phyloP scores from a whole-genome alignment of 2,113 vertebrate species.

The Sphyrna mokarran region DNA sequence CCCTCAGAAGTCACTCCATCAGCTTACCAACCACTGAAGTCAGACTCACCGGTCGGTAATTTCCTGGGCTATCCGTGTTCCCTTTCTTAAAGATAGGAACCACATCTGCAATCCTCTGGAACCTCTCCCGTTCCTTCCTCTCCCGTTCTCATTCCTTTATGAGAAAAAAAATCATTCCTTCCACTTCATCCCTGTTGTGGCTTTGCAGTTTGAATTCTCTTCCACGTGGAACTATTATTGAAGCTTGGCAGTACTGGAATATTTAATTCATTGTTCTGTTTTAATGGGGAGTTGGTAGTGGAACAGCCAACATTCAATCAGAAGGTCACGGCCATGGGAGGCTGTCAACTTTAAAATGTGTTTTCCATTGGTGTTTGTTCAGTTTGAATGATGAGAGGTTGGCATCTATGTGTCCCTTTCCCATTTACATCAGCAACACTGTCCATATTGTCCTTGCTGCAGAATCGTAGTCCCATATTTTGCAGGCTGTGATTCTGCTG shows the following conservation, averaged over 20 bases:
- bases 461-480: neutral
- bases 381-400: neutral
- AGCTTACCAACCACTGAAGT: no score
- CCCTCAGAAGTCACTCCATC: no score
- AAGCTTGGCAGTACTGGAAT: neutral
- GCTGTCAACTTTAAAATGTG: neutral
- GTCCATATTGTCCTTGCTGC: neutral
- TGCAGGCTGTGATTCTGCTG: neutral
- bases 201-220: neutral
- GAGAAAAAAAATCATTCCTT: neutral
- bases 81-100: no score
- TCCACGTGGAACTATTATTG: neutral
- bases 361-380: neutral
- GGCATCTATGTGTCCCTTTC: neutral
- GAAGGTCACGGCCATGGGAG: neutral
- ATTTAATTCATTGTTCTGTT: neutral
- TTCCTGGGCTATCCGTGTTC: no score
- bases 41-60: no score
- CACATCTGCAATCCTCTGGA: no score
- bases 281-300: neutral
- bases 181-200: neutral
- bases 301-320: neutral
- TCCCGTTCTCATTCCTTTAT: neutral
- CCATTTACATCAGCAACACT: neutral
- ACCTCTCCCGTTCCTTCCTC: no score